Percentiles rank a stretch among this genome's conserved stretches.
Evolutionary conservation across 2,113 vertebrate species (phyloP).

Genomic region (Felis catus): DNA sequence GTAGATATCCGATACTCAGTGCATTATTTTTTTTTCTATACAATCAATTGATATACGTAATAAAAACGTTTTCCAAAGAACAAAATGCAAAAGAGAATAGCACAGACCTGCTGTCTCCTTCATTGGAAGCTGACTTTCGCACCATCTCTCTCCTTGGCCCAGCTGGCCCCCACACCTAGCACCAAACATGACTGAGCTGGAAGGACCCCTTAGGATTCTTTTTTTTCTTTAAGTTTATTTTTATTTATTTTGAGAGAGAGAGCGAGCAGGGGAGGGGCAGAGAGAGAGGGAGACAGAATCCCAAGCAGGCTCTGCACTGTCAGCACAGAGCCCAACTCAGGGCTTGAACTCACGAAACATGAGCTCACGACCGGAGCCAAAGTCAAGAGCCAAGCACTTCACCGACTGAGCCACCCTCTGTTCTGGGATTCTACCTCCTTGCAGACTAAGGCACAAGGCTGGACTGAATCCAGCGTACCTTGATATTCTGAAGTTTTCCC

Average conservation of each 20-base stretch:
- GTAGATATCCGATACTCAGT: background rate
- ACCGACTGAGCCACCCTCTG: too few species aligned
- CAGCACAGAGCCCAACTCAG: too few species aligned
- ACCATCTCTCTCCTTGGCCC: background rate
- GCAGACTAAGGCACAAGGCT: background rate
- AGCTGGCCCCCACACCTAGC: background rate
- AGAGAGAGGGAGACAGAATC: too few species aligned
- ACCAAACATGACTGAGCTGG: background rate
- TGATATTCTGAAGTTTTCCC: background rate
- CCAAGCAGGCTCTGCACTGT: too few species aligned
- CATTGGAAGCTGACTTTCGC: background rate
- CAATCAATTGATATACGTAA: background rate
- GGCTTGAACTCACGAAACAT: too few species aligned
- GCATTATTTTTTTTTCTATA: background rate
- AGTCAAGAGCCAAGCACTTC: too few species aligned
- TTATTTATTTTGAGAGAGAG: too few species aligned
- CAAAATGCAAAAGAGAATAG: background rate
- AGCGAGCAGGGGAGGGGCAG: too few species aligned
- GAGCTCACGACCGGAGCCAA: too few species aligned
- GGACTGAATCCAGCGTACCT: background rate
- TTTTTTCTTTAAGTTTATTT: too few species aligned
- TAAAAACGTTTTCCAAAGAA: background rate
- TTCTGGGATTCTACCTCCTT: background rate
- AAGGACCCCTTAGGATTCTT: too few species aligned
- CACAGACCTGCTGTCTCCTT: background rate